Evolutionary conservation across 2,797 vertebrate species (phyloP).

Genomic region (Poeciliopsis infans): DNA sequence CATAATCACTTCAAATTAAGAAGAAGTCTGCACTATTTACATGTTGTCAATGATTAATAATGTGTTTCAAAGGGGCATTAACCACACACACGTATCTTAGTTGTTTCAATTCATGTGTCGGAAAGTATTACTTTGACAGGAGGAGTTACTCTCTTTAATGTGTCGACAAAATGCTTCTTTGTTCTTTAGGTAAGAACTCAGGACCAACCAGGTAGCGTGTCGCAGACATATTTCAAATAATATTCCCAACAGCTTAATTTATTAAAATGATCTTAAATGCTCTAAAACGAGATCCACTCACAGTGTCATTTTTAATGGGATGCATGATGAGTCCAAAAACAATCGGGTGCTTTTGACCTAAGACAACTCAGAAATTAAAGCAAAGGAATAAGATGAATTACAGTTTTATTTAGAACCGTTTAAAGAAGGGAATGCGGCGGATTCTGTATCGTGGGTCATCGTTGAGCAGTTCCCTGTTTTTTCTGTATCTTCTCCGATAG

Average conservation of each 20-base stretch:
- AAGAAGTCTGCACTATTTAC: background rate
- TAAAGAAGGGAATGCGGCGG: background rate
- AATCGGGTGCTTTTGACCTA: conserved; percentile 12
- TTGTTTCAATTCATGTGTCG: background rate
- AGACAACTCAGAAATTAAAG: background rate
- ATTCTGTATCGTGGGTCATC: conserved; percentile 7
- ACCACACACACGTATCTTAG: background rate
- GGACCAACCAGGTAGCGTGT: background rate
- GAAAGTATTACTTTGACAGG: background rate
- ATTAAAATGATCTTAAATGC: background rate
- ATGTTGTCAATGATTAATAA: background rate
- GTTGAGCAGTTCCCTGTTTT: conserved; percentile 55
- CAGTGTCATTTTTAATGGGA: background rate
- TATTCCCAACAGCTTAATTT: background rate
- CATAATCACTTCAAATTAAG: background rate
- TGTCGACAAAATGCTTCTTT: background rate
- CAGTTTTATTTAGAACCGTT: conserved; percentile 14
- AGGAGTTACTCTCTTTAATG: background rate
- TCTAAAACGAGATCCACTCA: background rate
- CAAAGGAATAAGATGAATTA: background rate
- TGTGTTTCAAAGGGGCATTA: background rate
- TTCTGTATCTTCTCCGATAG: conserved; percentile 79
- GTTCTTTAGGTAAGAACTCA: background rate
- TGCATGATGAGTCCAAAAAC: background rate
- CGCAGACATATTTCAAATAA: background rate